These are phyloP conservation scores for Aelia acuminata DNA, from an alignment of 2,888 invertebrate genomes.

Conservation along the genomic window DNA sequence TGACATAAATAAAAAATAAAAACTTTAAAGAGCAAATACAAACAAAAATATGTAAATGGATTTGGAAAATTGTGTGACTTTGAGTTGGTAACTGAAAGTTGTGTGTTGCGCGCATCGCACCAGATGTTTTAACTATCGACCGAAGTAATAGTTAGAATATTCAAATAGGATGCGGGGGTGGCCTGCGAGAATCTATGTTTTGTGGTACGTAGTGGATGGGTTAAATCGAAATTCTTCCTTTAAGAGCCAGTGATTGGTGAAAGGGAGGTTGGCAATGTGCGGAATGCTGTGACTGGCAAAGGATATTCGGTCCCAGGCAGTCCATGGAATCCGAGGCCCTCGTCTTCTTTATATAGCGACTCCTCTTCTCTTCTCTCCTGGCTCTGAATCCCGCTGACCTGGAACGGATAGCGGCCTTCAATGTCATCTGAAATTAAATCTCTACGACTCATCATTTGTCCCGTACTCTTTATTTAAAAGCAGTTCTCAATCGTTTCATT, in stretches of 20 bases:
- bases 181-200: not conserved
- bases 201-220: not conserved
- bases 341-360: not conserved
- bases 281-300: not conserved
- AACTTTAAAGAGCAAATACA: no score
- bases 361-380: not conserved
- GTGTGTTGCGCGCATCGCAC: no score
- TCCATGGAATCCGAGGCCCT: not conserved
- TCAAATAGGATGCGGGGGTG: not conserved
- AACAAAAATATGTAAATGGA: no score
- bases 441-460: not conserved
- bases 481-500: not conserved
- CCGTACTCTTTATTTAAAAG: not conserved
- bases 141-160: not conserved
- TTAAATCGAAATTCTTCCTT: slow-evolving; percentile 24
- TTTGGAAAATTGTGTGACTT: no score
- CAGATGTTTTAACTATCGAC: not conserved
- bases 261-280: not conserved
- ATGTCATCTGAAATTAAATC: not conserved
- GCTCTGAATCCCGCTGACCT: not conserved
- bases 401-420: not conserved
- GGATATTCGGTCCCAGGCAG: slow-evolving; percentile 21
- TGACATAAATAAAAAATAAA: no score
- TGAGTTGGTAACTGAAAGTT: no score
- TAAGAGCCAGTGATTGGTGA: slow-evolving; percentile 5